phyloP scores from a whole-genome alignment of 1,140 invertebrate species.

The Aphis craccivora region DNA sequence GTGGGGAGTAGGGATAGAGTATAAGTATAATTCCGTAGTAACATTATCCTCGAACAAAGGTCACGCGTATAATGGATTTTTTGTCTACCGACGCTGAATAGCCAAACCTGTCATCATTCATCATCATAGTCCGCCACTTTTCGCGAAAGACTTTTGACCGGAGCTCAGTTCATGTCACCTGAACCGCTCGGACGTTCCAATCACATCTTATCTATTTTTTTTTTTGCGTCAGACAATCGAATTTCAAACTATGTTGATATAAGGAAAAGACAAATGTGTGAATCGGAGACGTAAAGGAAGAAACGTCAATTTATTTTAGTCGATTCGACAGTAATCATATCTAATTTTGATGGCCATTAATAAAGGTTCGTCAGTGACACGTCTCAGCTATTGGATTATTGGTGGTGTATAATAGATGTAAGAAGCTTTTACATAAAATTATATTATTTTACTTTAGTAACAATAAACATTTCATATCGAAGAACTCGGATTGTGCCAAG shows the following conservation, averaged over 20 bases:
- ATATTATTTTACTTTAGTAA: not conserved
- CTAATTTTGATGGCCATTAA: not conserved
- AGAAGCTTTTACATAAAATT: not conserved
- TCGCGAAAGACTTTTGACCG: constrained; percentile 25
- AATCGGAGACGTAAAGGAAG: not conserved
- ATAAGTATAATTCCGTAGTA: constrained; percentile 8
- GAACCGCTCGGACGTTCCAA: not conserved
- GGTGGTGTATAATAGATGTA: not conserved
- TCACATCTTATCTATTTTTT: not conserved
- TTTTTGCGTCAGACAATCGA: not conserved
- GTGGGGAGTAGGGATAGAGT: no score
- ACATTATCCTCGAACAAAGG: constrained; percentile 17
- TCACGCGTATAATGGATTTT: constrained; percentile 34
- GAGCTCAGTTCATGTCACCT: not conserved
- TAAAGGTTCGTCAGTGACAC: not conserved
- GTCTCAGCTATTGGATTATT: not conserved
- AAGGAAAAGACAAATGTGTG: not conserved
- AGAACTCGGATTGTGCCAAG: not conserved
- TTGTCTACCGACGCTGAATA: not conserved
- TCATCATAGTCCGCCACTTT: not conserved
- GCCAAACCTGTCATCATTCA: constrained; percentile 53
- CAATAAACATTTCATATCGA: no score
- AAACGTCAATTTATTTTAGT: constrained; percentile 33
- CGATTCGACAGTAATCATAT: constrained; percentile 29
- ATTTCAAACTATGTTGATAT: not conserved